A percentile compares a stretch with the other conserved stretches of the same genome.
Evolutionary conservation across 2,797 vertebrate genomes (phyloP).

Genomic region (Remorina albescens): DNA sequence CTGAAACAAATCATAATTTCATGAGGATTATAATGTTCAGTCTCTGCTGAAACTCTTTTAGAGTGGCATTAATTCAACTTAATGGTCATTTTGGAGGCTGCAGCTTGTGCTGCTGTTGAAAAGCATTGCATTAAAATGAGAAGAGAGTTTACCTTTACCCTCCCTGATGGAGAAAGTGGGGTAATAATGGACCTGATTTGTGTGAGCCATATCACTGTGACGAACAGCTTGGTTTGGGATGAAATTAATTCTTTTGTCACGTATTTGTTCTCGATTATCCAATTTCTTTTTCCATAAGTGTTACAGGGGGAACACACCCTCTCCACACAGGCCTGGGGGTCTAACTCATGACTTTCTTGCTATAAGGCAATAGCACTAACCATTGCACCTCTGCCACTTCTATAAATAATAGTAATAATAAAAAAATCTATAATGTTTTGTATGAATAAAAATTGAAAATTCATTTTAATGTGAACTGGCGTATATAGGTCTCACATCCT

Average conservation of each 20-base stretch:
- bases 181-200: not conserved
- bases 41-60: conserved; percentile 1
- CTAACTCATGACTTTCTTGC: too few relatives aligned
- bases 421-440: too few relatives aligned
- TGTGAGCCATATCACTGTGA: not conserved
- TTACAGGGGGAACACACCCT: too few relatives aligned
- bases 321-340: too few relatives aligned
- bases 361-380: too few relatives aligned
- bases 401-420: too few relatives aligned
- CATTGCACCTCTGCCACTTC: too few relatives aligned
- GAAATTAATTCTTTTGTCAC: not conserved
- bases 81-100: not conserved
- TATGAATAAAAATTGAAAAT: not conserved
- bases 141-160: not conserved
- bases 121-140: not conserved
- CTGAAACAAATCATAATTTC: not conserved
- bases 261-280: not conserved
- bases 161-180: not conserved
- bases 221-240: not conserved
- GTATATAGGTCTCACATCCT: not conserved
- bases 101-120: not conserved
- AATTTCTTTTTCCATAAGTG: too few relatives aligned
- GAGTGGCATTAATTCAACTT: conserved; percentile 4
- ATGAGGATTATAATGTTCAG: not conserved
- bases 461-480: not conserved